Conservation (phyloP, 2,888 invertebrate species). For the Nudaria mundana region DNA sequence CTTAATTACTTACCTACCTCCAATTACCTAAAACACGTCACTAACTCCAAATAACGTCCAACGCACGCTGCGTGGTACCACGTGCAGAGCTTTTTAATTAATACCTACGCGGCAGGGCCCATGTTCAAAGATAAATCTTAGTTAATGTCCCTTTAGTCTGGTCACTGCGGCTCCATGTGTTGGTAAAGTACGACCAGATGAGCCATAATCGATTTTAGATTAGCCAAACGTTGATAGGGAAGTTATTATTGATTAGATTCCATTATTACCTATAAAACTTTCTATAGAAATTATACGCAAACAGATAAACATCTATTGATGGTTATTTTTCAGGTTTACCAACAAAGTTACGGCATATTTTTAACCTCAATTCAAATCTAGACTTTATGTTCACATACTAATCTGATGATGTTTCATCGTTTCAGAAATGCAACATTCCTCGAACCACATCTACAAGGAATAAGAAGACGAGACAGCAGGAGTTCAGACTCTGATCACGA, state of each 20-base stretch:
- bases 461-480: conserved; percentile 74
- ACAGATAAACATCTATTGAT: no score
- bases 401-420: conserved; percentile 42
- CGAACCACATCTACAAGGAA: conserved; percentile 86
- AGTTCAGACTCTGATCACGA: conserved; percentile 76
- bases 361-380: no score
- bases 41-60: conserved; percentile 49
- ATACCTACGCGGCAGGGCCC: conserved; percentile 52
- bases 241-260: no score
- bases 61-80: conserved; percentile 46
- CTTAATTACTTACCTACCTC: conserved; percentile 8
- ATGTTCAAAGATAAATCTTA: conserved; percentile 71
- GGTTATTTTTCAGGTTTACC: no score
- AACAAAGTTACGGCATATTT: no score
- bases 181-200: conserved; percentile 44
- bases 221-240: conserved; percentile 14
- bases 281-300: no score
- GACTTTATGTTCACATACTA: no score
- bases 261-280: no score
- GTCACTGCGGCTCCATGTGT: conserved; percentile 57
- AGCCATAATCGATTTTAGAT: conserved; percentile 49
- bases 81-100: conserved; percentile 75
- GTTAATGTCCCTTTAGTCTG: conserved; percentile 76
- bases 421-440: conserved; percentile 88
- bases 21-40: conserved; percentile 22